phyloP scores from a whole-genome alignment of 2,113 vertebrate species.

The Crotalus horridus region DNA sequence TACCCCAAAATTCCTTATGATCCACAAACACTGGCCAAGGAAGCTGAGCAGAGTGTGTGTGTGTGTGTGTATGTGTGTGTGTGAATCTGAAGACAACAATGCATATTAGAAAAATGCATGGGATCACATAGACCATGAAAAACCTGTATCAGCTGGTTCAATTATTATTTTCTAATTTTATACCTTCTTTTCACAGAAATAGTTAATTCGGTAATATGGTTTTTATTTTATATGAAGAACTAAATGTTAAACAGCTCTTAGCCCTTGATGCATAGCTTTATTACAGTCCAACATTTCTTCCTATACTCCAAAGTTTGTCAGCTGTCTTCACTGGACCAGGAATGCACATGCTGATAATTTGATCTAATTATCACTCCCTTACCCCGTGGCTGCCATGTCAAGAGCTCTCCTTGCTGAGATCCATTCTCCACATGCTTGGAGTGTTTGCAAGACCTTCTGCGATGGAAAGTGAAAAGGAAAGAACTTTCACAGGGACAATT shows the following conservation, averaged over 20 bases:
- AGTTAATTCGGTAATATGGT: not conserved
- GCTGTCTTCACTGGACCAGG: constrained; percentile 25
- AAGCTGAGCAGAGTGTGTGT: no score
- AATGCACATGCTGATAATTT: constrained; percentile 28
- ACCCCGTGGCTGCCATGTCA: constrained; percentile 8
- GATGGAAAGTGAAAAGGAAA: constrained; percentile 22
- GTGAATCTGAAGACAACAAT: not conserved
- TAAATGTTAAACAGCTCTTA: not conserved
- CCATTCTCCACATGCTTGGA: not conserved
- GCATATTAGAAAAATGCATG: not conserved
- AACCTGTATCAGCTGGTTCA: not conserved
- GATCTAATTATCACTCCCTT: constrained; percentile 30
- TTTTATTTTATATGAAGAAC: not conserved
- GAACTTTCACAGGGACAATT: not conserved
- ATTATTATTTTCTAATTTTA: not conserved
- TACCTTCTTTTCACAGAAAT: not conserved
- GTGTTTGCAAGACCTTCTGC: not conserved
- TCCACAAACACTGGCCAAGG: not conserved
- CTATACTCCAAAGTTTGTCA: constrained; percentile 25
- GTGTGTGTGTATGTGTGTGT: not conserved
- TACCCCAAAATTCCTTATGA: not conserved
- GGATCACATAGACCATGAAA: not conserved
- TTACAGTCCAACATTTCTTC: not conserved
- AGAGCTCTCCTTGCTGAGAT: not conserved
- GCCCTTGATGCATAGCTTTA: not conserved